Conservation (phyloP, 2,113 vertebrate species). For the Centrocercus urophasianus region DNA sequence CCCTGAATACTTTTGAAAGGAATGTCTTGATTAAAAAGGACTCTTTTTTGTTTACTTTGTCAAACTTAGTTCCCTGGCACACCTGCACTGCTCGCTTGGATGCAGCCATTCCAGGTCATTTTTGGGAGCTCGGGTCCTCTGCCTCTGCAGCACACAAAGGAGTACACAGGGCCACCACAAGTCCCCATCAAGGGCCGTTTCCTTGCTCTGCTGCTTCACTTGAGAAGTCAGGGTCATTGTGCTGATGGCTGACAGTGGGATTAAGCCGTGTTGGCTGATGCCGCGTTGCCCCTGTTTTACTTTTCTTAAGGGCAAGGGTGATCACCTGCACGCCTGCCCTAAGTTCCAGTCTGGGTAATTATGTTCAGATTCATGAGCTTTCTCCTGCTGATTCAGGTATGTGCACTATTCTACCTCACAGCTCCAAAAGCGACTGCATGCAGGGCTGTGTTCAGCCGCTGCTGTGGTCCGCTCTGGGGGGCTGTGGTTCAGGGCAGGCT, state of each 20-base stretch:
- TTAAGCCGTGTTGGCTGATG: neutral
- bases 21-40: slow-evolving; percentile 42
- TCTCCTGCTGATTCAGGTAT: slow-evolving; percentile 38
- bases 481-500: neutral
- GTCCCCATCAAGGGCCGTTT: neutral
- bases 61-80: neutral
- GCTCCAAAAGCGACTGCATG: neutral
- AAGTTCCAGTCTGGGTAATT: slow-evolving; percentile 49
- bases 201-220: neutral
- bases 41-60: slow-evolving; percentile 9
- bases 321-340: neutral
- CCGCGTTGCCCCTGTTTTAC: neutral
- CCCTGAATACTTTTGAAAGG: slow-evolving; percentile 13
- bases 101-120: neutral
- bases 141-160: neutral
- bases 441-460: neutral
- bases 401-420: slow-evolving; percentile 9
- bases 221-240: neutral
- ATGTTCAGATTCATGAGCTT: slow-evolving; percentile 11
- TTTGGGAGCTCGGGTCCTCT: neutral
- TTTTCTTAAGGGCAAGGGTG: slow-evolving; percentile 5
- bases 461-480: neutral
- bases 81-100: neutral
- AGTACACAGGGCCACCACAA: neutral
- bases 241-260: neutral